Evolutionary conservation across 2,113 vertebrate species (phyloP).

Genomic region (Marcusenius ussheri): DNA sequence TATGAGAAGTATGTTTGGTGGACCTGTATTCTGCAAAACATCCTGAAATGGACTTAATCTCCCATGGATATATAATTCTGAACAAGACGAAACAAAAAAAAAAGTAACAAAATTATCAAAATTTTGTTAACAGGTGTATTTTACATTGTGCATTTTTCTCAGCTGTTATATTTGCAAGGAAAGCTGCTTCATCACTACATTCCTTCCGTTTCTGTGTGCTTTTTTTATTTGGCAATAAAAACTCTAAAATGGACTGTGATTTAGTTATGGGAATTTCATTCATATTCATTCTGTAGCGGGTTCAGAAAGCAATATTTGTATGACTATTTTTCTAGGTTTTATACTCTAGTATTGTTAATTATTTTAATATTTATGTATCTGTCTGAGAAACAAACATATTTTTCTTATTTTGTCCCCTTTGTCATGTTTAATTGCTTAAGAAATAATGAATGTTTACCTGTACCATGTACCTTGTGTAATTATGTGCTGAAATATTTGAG

Average conservation of each 20-base stretch:
- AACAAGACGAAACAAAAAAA: not conserved
- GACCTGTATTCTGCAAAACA: conserved; percentile 23
- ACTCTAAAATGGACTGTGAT: not conserved
- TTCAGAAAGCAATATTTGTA: conserved; percentile 22
- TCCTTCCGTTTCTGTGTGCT: not conserved
- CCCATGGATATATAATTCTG: not conserved
- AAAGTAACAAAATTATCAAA: not conserved
- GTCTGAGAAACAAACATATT: conserved; percentile 42
- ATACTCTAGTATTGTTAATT: not conserved
- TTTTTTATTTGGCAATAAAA: not conserved
- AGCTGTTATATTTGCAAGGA: not conserved
- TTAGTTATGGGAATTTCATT: conserved; percentile 15
- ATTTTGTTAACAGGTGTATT: conserved; percentile 34
- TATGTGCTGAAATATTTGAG: conserved; percentile 52
- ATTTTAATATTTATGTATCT: conserved; percentile 48
- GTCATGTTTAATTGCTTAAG: not conserved
- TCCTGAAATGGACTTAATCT: not conserved
- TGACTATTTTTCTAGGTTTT: conserved; percentile 6
- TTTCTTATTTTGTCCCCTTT: conserved; percentile 9
- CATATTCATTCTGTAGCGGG: conserved; percentile 19
- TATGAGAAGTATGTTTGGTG: conserved; percentile 15
- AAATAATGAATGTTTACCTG: conserved; percentile 36
- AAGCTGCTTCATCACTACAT: not conserved
- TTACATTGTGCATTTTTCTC: conserved; percentile 34
- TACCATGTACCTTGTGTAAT: conserved; percentile 44